These are phyloP conservation scores for Silurus lanzhouensis DNA, from an alignment of 2,797 vertebrate genomes.

Conservation along the genomic window DNA sequence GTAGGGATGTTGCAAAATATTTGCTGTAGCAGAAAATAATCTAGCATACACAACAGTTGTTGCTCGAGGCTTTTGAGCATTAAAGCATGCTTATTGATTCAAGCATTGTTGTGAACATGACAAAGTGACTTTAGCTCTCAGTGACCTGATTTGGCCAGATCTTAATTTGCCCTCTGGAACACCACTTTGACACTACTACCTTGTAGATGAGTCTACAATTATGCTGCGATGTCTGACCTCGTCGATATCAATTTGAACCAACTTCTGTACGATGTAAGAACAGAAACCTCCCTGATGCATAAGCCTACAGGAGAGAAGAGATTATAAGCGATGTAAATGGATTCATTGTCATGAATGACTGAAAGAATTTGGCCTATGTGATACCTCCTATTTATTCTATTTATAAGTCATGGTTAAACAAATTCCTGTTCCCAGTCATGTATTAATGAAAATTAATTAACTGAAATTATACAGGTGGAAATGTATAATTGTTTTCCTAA, in stretches of 20 bases:
- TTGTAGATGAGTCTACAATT: neutral
- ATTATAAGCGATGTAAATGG: neutral
- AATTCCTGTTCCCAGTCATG: too few species aligned
- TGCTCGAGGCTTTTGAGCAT: neutral
- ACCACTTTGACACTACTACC: neutral
- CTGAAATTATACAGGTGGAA: neutral
- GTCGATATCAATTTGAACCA: neutral
- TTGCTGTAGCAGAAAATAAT: neutral
- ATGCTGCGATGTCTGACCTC: neutral
- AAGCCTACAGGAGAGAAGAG: too few species aligned
- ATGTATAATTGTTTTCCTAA: neutral
- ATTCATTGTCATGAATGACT: too few species aligned
- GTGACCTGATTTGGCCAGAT: constrained; percentile 14
- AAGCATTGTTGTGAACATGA: neutral
- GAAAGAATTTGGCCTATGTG: too few species aligned
- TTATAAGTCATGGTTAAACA: too few species aligned
- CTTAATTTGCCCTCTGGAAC: neutral
- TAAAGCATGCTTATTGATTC: neutral
- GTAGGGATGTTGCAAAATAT: neutral
- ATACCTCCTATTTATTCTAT: too few species aligned
- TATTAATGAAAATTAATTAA: too few species aligned
- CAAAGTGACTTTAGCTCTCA: constrained; percentile 9
- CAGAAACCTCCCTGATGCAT: neutral
- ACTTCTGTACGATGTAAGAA: neutral
- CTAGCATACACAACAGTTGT: neutral